These are phyloP conservation scores for Gryllus bimaculatus DNA, from an alignment of 1,140 invertebrate genomes.

Conservation along the genomic window DNA sequence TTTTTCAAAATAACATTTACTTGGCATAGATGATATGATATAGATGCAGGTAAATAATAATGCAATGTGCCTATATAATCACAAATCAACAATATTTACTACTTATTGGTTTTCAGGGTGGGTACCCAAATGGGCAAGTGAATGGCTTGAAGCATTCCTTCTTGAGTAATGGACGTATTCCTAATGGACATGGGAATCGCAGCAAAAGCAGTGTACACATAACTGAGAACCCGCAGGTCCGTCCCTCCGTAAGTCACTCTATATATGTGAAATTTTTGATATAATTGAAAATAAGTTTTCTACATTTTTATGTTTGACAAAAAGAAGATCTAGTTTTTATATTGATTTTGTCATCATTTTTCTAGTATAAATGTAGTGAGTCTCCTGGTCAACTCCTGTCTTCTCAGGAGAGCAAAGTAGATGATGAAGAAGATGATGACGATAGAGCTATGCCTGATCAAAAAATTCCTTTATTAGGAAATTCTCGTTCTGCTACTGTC, in stretches of 20 bases:
- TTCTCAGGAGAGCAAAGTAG: not conserved
- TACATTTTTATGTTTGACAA: not conserved
- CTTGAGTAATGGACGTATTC: slow-evolving; percentile 33
- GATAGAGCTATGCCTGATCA: not conserved
- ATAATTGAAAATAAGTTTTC: not conserved
- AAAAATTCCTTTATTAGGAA: not conserved
- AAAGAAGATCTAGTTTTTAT: not conserved
- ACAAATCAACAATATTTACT: not conserved
- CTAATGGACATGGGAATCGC: slow-evolving; percentile 33
- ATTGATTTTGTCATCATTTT: not conserved
- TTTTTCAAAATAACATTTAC: too few relatives aligned
- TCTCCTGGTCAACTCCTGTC: slow-evolving; percentile 6
- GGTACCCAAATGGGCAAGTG: slow-evolving; percentile 35
- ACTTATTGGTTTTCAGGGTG: slow-evolving; percentile 31
- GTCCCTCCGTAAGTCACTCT: not conserved
- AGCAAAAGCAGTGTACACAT: slow-evolving; percentile 36
- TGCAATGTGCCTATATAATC: too few relatives aligned
- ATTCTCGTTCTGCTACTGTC: not conserved
- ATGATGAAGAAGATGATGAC: not conserved
- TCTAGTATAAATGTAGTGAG: not conserved
- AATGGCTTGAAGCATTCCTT: slow-evolving; percentile 38
- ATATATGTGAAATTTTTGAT: too few relatives aligned
- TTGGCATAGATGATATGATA: too few relatives aligned
- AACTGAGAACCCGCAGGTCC: slow-evolving; percentile 46
- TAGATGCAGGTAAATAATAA: too few relatives aligned